Percentiles rank a stretch among this genome's conserved stretches.
phyloP scores from a whole-genome alignment of 2,113 vertebrate genomes.

The Mirza zaza region DNA sequence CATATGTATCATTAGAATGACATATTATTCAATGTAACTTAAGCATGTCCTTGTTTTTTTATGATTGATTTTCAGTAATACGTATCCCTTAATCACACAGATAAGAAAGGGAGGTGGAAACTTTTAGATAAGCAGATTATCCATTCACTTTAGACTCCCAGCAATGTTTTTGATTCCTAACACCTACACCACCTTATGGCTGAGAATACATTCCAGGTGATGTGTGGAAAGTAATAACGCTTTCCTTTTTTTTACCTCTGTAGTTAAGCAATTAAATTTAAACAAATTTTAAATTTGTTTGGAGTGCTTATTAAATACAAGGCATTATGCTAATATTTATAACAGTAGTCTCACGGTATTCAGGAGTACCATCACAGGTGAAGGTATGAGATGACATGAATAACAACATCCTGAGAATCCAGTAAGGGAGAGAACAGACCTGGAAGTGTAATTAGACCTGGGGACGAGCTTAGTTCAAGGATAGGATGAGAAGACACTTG shows the following conservation, averaged over 20 bases:
- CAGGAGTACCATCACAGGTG: not conserved
- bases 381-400: not conserved
- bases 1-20: not conserved
- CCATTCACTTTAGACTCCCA: not conserved
- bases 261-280: constrained; percentile 49
- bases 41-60: not conserved
- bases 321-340: not conserved
- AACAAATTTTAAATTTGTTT: not conserved
- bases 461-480: not conserved
- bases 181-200: not conserved
- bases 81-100: not conserved
- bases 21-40: not conserved
- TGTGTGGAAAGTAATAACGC: constrained; percentile 30
- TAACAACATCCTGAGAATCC: not conserved
- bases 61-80: not conserved
- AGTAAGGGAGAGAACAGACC: not conserved
- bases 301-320: not conserved
- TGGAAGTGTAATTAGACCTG: not conserved
- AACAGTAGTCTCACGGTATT: not conserved
- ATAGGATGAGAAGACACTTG: not conserved
- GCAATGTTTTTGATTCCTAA: not conserved
- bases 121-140: not conserved
- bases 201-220: constrained; percentile 32
- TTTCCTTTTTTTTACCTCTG: not conserved
- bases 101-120: not conserved